Conservation (phyloP, 2,113 vertebrate genomes). For the Hypanus sabinus region DNA sequence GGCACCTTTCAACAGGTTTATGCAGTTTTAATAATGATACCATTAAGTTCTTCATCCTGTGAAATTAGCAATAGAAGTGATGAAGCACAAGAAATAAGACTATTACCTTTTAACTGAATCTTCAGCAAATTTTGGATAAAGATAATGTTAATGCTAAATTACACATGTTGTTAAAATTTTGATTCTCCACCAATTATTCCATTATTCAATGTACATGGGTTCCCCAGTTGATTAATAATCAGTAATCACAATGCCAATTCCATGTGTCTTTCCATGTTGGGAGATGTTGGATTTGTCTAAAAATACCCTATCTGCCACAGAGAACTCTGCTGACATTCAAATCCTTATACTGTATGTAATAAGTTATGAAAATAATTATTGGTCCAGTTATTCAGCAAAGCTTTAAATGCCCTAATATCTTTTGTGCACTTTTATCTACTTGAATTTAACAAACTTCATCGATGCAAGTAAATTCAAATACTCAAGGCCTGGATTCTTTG, state of each 20-base stretch:
- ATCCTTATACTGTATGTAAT: not conserved
- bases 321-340: not conserved
- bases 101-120: not conserved
- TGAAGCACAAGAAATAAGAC: not conserved
- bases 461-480: not conserved
- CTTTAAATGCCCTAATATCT: not conserved
- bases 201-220: not conserved
- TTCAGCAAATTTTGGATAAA: not conserved
- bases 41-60: not conserved
- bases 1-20: not conserved
- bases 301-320: not conserved
- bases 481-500: not conserved
- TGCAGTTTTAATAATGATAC: not conserved
- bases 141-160: not conserved
- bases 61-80: not conserved
- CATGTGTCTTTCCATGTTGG: not conserved
- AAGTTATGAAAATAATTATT: not conserved
- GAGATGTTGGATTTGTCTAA: not conserved
- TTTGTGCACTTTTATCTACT: not conserved
- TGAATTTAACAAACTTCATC: not conserved
- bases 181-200: not conserved
- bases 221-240: not conserved
- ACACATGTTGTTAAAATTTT: not conserved
- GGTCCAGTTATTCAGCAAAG: not conserved
- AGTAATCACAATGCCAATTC: not conserved